These are phyloP conservation scores for Spinibarbus caldwelli DNA, from an alignment of 2,797 vertebrate species.

Conservation along the genomic window DNA sequence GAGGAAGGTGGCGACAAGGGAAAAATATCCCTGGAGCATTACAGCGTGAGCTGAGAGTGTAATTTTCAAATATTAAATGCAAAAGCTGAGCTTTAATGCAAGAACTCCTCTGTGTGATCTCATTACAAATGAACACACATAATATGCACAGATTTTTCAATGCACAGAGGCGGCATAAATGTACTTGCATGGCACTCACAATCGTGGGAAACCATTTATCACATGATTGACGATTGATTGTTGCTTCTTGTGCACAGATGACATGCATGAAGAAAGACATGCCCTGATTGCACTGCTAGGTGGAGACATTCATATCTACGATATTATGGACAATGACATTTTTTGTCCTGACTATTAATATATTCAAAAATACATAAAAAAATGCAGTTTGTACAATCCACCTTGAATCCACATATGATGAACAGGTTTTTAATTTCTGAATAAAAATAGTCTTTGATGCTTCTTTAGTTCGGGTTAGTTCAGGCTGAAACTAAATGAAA, in stretches of 20 bases:
- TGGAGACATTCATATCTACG: neutral
- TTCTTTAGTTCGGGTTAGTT: neutral
- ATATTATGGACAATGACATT: neutral
- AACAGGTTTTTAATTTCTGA: neutral
- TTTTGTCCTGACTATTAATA: neutral
- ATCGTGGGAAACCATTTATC: constrained; percentile 27
- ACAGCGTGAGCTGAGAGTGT: constrained; percentile 15
- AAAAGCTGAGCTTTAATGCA: constrained; percentile 45
- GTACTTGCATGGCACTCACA: neutral
- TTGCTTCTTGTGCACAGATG: neutral
- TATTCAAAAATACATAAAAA: neutral
- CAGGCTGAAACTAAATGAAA: neutral
- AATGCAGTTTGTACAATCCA: neutral
- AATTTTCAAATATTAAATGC: constrained; percentile 49
- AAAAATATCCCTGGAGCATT: constrained; percentile 39
- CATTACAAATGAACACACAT: constrained; percentile 27
- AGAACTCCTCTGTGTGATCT: constrained; percentile 48
- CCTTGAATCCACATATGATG: neutral
- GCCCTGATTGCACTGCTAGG: neutral
- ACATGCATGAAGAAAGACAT: neutral
- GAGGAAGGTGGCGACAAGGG: constrained; percentile 1
- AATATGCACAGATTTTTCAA: constrained; percentile 21
- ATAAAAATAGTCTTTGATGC: neutral
- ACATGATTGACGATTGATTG: constrained; percentile 10
- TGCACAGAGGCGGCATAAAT: neutral